These are phyloP conservation scores for Oreotragus oreotragus DNA, from an alignment of 2,113 vertebrate genomes.

Conservation along the genomic window DNA sequence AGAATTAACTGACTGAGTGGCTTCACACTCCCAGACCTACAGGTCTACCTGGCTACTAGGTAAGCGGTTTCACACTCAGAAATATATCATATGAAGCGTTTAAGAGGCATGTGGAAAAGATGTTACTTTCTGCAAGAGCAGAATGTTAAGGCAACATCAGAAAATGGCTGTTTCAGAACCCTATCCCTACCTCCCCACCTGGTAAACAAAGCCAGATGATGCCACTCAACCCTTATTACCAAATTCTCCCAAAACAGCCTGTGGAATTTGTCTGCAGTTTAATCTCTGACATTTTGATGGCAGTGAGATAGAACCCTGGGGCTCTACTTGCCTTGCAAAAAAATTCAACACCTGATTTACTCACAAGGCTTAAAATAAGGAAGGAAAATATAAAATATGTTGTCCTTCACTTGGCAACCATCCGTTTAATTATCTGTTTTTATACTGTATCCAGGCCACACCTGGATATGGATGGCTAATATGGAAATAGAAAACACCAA, in stretches of 20 bases:
- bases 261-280: not conserved
- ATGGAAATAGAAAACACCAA: conserved; percentile 49
- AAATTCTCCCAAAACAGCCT: conserved; percentile 33
- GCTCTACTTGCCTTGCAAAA: conserved; percentile 8
- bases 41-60: not conserved
- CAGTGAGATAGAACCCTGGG: conserved; percentile 31
- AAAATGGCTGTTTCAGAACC: conserved; percentile 29
- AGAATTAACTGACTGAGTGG: not conserved
- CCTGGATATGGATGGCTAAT: conserved; percentile 20
- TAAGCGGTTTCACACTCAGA: not conserved
- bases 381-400: conserved; percentile 24
- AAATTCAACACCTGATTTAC: conserved; percentile 31
- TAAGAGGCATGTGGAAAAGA: not conserved
- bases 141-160: conserved; percentile 46
- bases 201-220: not conserved
- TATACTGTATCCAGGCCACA: conserved; percentile 11
- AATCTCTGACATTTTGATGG: conserved; percentile 31
- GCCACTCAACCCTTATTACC: not conserved
- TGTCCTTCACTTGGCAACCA: conserved; percentile 30
- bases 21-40: not conserved
- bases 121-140: not conserved
- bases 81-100: not conserved
- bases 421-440: conserved; percentile 22
- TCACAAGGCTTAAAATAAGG: conserved; percentile 28
- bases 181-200: not conserved